Percentiles rank a stretch among this genome's conserved stretches.
These are phyloP conservation scores for Epinephelus lanceolatus DNA, from an alignment of 2,113 vertebrate species.

Conservation along the genomic window DNA sequence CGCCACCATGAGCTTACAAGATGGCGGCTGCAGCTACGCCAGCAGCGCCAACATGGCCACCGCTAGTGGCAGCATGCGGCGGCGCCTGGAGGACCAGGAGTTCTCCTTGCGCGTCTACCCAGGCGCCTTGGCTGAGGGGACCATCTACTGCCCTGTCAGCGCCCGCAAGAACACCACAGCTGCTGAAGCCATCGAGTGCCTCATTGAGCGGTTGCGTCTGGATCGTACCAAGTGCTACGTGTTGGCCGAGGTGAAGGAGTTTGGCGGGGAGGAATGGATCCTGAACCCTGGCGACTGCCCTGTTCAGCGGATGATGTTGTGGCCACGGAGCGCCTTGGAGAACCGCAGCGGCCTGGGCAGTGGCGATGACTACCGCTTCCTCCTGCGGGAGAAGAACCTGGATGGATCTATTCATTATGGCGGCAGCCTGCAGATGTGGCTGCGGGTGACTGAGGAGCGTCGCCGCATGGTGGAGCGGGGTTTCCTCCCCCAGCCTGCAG, in stretches of 20 bases:
- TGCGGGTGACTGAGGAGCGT: slow-evolving; percentile 93
- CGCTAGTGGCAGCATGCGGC: slow-evolving; percentile 84
- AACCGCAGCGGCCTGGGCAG: slow-evolving; percentile 86
- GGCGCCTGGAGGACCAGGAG: slow-evolving; percentile 95
- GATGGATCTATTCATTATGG: slow-evolving; percentile 96
- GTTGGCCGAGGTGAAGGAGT: slow-evolving; percentile 96
- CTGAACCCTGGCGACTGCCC: slow-evolving; percentile 96
- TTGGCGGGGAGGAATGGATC: slow-evolving; percentile 98
- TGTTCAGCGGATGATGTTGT: slow-evolving; percentile 96
- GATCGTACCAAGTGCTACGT: slow-evolving; percentile 95
- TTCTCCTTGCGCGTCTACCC: slow-evolving; percentile 93
- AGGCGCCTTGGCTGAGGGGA: slow-evolving; percentile 92
- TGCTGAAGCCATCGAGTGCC: slow-evolving; percentile 93
- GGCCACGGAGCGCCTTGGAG: slow-evolving; percentile 94
- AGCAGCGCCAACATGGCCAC: slow-evolving; percentile 72
- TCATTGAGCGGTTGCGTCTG: slow-evolving; percentile 90
- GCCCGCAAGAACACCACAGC: slow-evolving; percentile 93
- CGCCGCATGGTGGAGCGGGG: slow-evolving; percentile 93
- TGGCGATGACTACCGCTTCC: slow-evolving; percentile 95
- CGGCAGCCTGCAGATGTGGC: slow-evolving; percentile 95
- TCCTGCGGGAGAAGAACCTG: slow-evolving; percentile 95
- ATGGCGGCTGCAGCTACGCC: slow-evolving; percentile 88
- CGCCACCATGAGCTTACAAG: slow-evolving; percentile 95
- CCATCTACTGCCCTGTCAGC: slow-evolving; percentile 93
- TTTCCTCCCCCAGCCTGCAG: slow-evolving; percentile 93